These are phyloP conservation scores for Ptilodon capucinus DNA, from an alignment of 2,888 invertebrate genomes.

Conservation along the genomic window DNA sequence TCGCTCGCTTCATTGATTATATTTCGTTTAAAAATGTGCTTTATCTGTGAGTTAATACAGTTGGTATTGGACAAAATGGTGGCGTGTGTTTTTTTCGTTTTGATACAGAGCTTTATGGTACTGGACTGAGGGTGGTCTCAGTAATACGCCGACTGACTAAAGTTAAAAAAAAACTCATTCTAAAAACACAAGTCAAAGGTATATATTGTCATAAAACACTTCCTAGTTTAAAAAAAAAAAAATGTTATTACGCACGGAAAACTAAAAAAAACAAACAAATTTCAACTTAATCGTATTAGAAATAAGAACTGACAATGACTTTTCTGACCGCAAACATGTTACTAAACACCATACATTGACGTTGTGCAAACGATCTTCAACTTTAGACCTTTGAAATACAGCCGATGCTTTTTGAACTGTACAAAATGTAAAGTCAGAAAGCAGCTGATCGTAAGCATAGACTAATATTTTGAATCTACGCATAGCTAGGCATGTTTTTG, in stretches of 20 bases:
- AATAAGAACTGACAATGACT: conserved; percentile 6
- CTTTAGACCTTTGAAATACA: fast-evolving
- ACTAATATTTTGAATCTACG: conserved; percentile 22
- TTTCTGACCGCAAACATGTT: not conserved
- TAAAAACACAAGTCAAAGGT: conserved; percentile 12
- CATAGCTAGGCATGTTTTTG: conserved; percentile 36
- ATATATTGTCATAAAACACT: conserved; percentile 17
- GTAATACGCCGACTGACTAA: no score
- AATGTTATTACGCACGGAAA: no score
- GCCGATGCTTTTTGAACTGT: not conserved
- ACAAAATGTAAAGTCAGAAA: conserved; percentile 7
- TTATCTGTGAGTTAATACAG: no score
- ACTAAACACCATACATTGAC: conserved; percentile 1
- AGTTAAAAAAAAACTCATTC: not conserved
- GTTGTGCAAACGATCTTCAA: conserved; percentile 6
- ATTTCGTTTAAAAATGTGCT: no score
- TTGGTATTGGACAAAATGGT: no score
- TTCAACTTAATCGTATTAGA: conserved; percentile 7
- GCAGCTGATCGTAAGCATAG: conserved; percentile 41
- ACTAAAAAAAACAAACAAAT: conserved; percentile 8
- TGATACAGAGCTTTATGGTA: no score
- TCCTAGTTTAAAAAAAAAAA: conserved; percentile 19
- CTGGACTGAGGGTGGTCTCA: no score
- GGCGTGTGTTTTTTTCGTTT: no score
- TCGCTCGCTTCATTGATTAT: no score